A percentile compares a stretch with the other conserved stretches of the same genome.
Conservation (phyloP, 92 coral and sea anemone species). For the Siderastrea siderea region DNA sequence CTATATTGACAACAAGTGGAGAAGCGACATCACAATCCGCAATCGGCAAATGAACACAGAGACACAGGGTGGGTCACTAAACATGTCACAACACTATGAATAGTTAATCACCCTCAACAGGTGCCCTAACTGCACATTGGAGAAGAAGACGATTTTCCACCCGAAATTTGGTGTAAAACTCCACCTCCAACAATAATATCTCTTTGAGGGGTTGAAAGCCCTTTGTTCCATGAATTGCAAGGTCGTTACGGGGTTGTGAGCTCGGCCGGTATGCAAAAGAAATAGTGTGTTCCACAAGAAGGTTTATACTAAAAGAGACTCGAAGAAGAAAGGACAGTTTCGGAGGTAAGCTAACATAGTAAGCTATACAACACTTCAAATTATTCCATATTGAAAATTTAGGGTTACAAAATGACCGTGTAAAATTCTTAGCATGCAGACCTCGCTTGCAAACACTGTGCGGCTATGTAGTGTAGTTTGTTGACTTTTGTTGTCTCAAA, state of each 20-base stretch:
- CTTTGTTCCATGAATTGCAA: not conserved
- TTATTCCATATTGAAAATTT: not conserved
- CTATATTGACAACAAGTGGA: not conserved
- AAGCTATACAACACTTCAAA: not conserved
- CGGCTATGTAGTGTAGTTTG: not conserved
- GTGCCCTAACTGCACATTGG: conserved; percentile 35
- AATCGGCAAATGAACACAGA: conserved; percentile 53
- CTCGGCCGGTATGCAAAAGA: conserved; percentile 42
- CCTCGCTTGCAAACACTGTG: not conserved
- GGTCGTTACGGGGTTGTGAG: conserved; percentile 36
- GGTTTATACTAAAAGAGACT: not conserved
- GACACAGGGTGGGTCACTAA: conserved; percentile 24
- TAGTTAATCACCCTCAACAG: conserved; percentile 32
- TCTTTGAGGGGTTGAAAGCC: not conserved
- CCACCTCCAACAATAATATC: not conserved
- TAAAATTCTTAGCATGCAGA: not conserved
- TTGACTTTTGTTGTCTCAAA: not conserved
- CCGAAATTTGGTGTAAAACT: conserved; percentile 30
- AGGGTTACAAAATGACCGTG: not conserved
- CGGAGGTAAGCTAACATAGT: conserved; percentile 34
- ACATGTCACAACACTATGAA: conserved; percentile 40
- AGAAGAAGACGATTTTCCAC: conserved; percentile 19
- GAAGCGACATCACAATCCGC: conserved; percentile 43
- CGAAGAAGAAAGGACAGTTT: not conserved
- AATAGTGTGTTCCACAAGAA: conserved; percentile 1